phyloP scores from a whole-genome alignment of 2,888 invertebrate species.

The Amphipyra tragopoginis region DNA sequence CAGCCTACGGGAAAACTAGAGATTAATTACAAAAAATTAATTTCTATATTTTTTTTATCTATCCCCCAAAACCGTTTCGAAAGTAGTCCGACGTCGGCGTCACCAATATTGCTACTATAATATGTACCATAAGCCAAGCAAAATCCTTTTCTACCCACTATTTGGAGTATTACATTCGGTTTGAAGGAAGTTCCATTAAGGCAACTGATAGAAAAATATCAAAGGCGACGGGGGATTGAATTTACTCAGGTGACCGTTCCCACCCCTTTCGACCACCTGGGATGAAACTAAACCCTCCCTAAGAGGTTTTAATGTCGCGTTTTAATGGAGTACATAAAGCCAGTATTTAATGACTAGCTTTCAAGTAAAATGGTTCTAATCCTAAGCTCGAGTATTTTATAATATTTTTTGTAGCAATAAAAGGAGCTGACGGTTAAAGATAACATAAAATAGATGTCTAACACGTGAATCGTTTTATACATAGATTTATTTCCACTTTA shows the following conservation, averaged over 20 bases:
- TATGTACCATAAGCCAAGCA: background rate
- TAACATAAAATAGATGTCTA: conserved; percentile 15
- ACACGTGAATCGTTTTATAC: background rate
- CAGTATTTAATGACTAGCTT: conserved; percentile 18
- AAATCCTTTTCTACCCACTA: background rate
- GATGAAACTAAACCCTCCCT: conserved; percentile 27
- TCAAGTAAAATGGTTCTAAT: conserved; percentile 22
- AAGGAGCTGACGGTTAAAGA: conserved; percentile 1
- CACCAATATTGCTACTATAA: background rate
- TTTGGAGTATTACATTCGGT: conserved; percentile 8
- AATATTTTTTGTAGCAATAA: background rate
- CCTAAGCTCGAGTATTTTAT: conserved; percentile 2
- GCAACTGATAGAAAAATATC: conserved; percentile 54
- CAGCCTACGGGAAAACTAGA: too few relatives aligned
- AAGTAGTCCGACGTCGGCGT: background rate
- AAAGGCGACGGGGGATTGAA: conserved; percentile 37
- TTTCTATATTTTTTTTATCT: too few relatives aligned
- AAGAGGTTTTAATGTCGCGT: conserved; percentile 31
- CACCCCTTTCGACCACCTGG: conserved; percentile 36
- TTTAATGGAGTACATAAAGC: conserved; percentile 35
- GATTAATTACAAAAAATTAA: too few relatives aligned
- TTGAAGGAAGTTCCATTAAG: conserved; percentile 36
- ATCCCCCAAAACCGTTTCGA: background rate
- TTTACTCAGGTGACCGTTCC: conserved; percentile 44
- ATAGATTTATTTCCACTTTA: conserved; percentile 6